Conservation (phyloP, 2,113 vertebrate genomes). For the Mustelus asterias region DNA sequence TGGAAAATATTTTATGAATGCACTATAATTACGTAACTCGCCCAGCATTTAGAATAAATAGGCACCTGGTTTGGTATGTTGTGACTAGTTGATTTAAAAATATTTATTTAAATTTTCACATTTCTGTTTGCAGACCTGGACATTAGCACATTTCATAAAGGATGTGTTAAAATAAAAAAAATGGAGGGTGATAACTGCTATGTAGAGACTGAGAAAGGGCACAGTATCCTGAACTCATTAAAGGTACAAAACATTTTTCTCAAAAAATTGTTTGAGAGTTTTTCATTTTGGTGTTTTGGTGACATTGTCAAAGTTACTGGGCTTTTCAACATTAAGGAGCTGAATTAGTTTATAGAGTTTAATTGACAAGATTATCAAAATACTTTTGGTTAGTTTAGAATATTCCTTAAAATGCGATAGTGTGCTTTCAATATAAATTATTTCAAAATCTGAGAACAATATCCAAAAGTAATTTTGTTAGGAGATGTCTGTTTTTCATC, state of each 20-base stretch:
- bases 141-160: slow-evolving; percentile 69
- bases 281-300: not conserved
- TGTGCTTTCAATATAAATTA: not conserved
- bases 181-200: slow-evolving; percentile 81
- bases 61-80: not conserved
- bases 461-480: not conserved
- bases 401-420: not conserved
- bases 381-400: not conserved
- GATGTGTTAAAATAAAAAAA: slow-evolving; percentile 71
- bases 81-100: not conserved
- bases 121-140: slow-evolving; percentile 66
- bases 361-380: not conserved
- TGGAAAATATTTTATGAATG: not conserved
- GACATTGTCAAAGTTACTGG: not conserved
- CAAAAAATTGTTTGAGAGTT: not conserved
- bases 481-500: too few relatives aligned
- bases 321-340: not conserved
- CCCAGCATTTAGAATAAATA: not conserved
- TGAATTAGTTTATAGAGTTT: slow-evolving; percentile 6
- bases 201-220: slow-evolving; percentile 75
- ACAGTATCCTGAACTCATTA: slow-evolving; percentile 73
- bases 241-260: slow-evolving; percentile 62
- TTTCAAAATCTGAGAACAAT: not conserved
- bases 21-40: not conserved
- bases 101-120: not conserved